Percentiles rank a stretch among this genome's conserved stretches.
phyloP scores from a whole-genome alignment of 64 coral and sea anemone species.

The Stichodactyla helianthus region DNA sequence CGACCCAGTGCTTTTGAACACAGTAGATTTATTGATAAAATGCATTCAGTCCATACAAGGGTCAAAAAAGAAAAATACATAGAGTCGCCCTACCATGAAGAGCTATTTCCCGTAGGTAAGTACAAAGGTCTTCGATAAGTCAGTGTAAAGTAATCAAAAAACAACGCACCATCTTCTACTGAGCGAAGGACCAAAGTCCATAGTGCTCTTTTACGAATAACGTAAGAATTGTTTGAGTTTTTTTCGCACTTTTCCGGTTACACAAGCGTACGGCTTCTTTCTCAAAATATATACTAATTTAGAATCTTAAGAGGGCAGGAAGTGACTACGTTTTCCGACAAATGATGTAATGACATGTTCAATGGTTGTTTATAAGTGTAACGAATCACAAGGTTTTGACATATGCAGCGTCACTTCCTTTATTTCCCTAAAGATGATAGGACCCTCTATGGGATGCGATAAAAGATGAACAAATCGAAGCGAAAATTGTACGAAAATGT shows the following conservation, averaged over 20 bases:
- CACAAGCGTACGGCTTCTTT: background rate
- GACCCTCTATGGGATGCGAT: too few relatives aligned
- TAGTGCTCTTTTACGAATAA: too few relatives aligned
- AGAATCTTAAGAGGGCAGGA: background rate
- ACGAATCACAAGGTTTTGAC: too few relatives aligned
- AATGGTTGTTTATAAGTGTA: background rate
- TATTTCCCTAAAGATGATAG: too few relatives aligned
- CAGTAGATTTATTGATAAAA: conserved; percentile 87
- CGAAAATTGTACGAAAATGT: too few relatives aligned
- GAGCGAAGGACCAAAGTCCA: background rate
- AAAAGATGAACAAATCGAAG: too few relatives aligned
- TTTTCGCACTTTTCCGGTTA: background rate
- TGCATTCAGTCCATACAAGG: conserved; percentile 63
- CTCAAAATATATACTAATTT: background rate
- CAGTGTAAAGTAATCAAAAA: too few relatives aligned
- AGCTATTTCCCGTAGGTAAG: conserved; percentile 70
- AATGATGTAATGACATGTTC: background rate
- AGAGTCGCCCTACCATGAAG: conserved; percentile 43
- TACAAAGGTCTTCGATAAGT: background rate
- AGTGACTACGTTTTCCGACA: background rate
- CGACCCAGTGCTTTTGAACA: conserved; percentile 83
- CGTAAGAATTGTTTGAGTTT: background rate
- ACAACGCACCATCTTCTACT: background rate
- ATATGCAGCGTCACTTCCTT: too few relatives aligned
- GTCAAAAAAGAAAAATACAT: conserved; percentile 77